Conservation (phyloP, 2,797 vertebrate species). For the Arctocebus calabarensis region DNA sequence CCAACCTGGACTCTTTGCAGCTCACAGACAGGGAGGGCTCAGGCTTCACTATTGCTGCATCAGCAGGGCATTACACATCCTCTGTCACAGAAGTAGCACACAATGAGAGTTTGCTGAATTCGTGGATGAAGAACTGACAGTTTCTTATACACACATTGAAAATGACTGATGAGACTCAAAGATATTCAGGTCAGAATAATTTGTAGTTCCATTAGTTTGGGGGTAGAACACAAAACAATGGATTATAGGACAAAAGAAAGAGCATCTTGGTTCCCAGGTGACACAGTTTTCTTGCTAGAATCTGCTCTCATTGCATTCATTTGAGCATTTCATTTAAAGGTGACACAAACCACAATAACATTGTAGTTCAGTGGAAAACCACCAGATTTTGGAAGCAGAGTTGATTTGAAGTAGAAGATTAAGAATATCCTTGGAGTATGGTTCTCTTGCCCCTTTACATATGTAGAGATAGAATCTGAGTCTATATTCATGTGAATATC, state of each 20-base stretch:
- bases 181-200: neutral
- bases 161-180: neutral
- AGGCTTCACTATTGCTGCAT: neutral
- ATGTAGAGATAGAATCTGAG: neutral
- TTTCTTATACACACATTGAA: neutral
- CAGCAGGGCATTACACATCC: neutral
- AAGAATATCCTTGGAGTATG: neutral
- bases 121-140: neutral
- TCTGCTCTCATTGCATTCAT: neutral
- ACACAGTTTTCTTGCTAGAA: neutral
- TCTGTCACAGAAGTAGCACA: neutral
- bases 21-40: neutral
- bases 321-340: neutral
- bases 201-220: constrained; percentile 1
- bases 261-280: neutral
- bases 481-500: neutral
- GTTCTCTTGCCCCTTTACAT: neutral
- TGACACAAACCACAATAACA: neutral
- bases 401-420: constrained; percentile 48
- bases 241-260: neutral
- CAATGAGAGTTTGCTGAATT: neutral
- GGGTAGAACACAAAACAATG: neutral
- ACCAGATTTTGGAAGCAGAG: neutral
- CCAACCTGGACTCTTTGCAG: neutral
- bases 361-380: neutral